Base-by-base conservation (phyloP, 2,888 invertebrate genomes). In the Lasius platythorax region DNA sequence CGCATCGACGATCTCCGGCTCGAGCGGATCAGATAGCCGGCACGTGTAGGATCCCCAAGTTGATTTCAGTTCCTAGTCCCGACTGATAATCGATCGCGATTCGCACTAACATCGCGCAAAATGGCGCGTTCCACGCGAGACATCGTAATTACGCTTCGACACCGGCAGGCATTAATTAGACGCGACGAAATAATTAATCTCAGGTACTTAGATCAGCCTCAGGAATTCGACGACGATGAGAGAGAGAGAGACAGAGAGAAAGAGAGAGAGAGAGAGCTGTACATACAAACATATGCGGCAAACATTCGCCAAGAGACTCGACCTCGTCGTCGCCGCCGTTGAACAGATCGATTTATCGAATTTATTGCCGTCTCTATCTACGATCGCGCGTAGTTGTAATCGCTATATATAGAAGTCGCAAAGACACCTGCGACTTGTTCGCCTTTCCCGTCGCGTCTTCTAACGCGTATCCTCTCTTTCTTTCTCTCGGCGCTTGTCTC, bases 121-220 rank as follows among this genome's bases (percentile, higher is more conserved):
- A 63, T 83, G 75, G 72, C 66, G 85, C 88, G 82, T 82, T 67
- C 85, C 83, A 63, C 56, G 83, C 81, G 43, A 66, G 68, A 61
- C 87, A 30, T 28, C 86, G 37, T 90, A 88, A 92, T 92, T 88
- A 86, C 87, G 81, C 73, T 73, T 87, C 83, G 67, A 83, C 56
- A 78, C 76, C 88, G 84, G 82, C 84, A 85, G 82, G 84, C 91
- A 91, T 92, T 92, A 92, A 93, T 92, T 93, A 91, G 86, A 91
- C 88, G 87, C 89, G 91, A 92, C 91, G 87, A 93, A 92, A 92
- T 91, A 92, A 93, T 93, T 93, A 92, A 90, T 93, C 91, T 90
- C 90, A 63, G 73, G 73, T 84, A 84, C 85, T 92, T 92, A 90
- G 90, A 92, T 92, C 91, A 92, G 92, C 91, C 88, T 78, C 86